A percentile compares a stretch with the other conserved stretches of the same genome.
Conservation (phyloP, 2,113 vertebrate species). For the Sceloporus undulatus region DNA sequence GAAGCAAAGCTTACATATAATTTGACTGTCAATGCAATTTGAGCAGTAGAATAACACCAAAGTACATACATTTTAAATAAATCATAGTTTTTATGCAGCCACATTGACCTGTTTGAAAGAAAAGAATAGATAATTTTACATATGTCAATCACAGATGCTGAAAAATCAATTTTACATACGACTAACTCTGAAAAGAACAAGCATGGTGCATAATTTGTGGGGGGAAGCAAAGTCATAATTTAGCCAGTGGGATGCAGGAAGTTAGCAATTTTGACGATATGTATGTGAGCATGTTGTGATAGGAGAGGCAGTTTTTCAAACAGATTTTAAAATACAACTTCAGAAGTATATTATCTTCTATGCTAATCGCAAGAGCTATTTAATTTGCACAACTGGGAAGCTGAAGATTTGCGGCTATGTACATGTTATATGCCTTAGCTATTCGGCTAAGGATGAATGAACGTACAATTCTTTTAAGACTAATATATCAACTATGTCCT, state of each 20-base stretch:
- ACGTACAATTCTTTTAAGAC: background rate
- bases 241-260: background rate
- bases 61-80: slow-evolving; percentile 61
- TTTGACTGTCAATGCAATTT: slow-evolving; percentile 60
- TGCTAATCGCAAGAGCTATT: background rate
- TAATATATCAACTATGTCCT: background rate
- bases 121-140: slow-evolving; percentile 49
- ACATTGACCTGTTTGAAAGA: slow-evolving; percentile 47
- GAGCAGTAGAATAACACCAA: slow-evolving; percentile 22
- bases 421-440: background rate
- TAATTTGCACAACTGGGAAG: background rate
- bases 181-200: slow-evolving; percentile 39
- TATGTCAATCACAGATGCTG: slow-evolving; percentile 32
- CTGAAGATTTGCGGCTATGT: background rate
- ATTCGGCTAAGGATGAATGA: background rate
- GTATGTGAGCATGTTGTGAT: background rate
- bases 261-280: slow-evolving; percentile 19
- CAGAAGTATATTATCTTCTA: background rate
- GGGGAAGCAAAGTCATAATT: slow-evolving; percentile 23
- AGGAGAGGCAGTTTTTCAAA: background rate
- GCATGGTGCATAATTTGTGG: slow-evolving; percentile 7
- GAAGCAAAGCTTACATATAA: slow-evolving; percentile 57
- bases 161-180: slow-evolving; percentile 42
- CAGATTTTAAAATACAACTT: background rate
- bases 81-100: slow-evolving; percentile 43